Conservation (phyloP, 2,888 invertebrate genomes). For the Temnothorax ravouxi region DNA sequence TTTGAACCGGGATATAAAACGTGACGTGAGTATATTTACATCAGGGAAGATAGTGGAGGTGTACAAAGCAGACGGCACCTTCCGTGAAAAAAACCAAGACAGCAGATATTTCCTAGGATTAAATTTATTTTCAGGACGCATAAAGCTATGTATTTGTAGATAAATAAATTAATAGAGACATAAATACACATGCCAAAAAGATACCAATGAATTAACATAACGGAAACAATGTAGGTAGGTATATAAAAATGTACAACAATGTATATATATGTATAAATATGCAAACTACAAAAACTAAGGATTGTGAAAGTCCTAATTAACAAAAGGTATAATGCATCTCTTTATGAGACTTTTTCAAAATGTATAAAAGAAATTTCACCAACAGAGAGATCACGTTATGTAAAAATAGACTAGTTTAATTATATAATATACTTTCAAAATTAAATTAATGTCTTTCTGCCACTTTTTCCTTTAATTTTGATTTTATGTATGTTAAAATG, state of each 20-base stretch:
- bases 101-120: constrained; percentile 1
- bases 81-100: constrained; percentile 1
- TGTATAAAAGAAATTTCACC: neutral
- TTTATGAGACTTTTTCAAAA: neutral
- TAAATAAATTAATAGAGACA: neutral
- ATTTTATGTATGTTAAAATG: neutral
- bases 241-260: neutral
- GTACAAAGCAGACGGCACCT: neutral
- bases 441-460: neutral
- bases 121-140: neutral
- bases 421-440: constrained; percentile 1
- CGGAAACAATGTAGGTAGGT: neutral
- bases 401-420: neutral
- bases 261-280: neutral
- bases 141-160: neutral
- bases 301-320: neutral
- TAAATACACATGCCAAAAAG: neutral
- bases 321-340: neutral
- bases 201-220: neutral
- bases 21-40: constrained; percentile 42
- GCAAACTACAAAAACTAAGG: neutral
- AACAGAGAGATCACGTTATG: neutral
- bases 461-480: neutral
- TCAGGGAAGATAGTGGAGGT: neutral
- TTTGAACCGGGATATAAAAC: constrained; percentile 43